Evolutionary conservation across 2,888 invertebrate species (phyloP).

Genomic region (Trachelus troglodyta): DNA sequence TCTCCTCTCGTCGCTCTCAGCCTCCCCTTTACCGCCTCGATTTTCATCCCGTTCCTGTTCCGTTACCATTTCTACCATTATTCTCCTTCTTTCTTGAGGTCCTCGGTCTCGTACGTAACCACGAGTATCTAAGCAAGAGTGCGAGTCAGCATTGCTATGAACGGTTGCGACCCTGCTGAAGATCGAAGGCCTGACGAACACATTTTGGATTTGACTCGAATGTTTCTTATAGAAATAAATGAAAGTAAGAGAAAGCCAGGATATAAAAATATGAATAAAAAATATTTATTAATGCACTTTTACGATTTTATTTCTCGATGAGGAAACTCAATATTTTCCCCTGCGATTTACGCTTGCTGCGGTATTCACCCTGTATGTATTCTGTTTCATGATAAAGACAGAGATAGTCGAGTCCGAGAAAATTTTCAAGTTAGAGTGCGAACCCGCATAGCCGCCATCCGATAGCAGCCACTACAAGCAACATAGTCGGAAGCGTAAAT

Average conservation of each 20-base stretch:
- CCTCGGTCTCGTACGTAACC: not conserved
- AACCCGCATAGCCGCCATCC: not conserved
- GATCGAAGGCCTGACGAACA: not conserved
- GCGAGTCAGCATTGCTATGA: not conserved
- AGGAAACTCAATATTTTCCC: too few species aligned
- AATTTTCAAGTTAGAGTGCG: not conserved
- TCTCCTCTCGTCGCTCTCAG: constrained; percentile 16
- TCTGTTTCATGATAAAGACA: not conserved
- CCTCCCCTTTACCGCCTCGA: constrained; percentile 7
- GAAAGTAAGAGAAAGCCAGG: not conserved
- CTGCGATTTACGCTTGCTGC: too few species aligned
- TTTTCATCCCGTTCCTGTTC: not conserved
- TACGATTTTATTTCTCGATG: not conserved
- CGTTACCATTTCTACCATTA: not conserved
- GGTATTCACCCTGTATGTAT: not conserved
- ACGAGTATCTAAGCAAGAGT: not conserved
- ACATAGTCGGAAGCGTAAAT: not conserved
- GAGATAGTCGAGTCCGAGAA: not conserved
- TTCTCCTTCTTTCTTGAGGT: not conserved
- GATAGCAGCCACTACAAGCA: not conserved
- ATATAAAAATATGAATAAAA: not conserved
- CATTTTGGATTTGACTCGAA: not conserved
- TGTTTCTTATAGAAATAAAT: not conserved
- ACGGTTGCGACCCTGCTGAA: not conserved
- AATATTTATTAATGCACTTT: not conserved